Percentiles rank a stretch among this genome's conserved stretches.
Conservation (phyloP, 2,113 vertebrate genomes). For the Pogona vitticeps region DNA sequence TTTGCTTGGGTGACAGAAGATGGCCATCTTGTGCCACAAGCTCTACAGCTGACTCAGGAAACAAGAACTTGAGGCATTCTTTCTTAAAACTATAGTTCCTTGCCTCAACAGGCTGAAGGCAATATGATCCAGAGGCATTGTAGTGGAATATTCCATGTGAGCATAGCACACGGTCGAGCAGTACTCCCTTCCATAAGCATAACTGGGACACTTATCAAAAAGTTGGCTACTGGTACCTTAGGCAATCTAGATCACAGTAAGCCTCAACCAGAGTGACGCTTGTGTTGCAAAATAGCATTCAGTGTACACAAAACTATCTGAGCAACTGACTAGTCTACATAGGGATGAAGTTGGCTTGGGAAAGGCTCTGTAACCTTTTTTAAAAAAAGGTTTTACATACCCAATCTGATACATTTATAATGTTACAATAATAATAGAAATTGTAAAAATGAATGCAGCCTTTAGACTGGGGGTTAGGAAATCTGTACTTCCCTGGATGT, state of each 20-base stretch:
- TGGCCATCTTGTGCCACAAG: neutral
- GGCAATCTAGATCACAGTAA: neutral
- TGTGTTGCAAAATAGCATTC: neutral
- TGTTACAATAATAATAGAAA: too few species aligned
- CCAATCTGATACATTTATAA: too few species aligned
- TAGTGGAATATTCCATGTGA: too few species aligned
- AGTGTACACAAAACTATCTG: neutral
- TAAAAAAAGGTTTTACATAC: too few species aligned
- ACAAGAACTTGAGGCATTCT: neutral
- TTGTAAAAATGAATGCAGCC: too few species aligned
- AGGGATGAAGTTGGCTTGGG: neutral
- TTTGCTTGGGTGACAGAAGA: neutral
- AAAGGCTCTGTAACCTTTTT: too few species aligned
- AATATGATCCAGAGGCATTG: too few species aligned
- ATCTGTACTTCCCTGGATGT: too few species aligned
- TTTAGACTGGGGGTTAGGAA: neutral
- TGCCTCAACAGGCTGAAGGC: neutral
- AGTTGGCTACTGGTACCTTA: too few species aligned
- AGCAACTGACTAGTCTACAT: neutral
- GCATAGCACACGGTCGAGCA: too few species aligned
- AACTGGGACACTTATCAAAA: too few species aligned
- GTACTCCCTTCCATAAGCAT: too few species aligned
- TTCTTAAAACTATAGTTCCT: neutral
- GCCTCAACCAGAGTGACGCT: neutral
- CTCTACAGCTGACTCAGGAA: neutral